These are phyloP conservation scores for Charadrius vociferus DNA, from an alignment of 2,113 vertebrate genomes.

Conservation along the genomic window DNA sequence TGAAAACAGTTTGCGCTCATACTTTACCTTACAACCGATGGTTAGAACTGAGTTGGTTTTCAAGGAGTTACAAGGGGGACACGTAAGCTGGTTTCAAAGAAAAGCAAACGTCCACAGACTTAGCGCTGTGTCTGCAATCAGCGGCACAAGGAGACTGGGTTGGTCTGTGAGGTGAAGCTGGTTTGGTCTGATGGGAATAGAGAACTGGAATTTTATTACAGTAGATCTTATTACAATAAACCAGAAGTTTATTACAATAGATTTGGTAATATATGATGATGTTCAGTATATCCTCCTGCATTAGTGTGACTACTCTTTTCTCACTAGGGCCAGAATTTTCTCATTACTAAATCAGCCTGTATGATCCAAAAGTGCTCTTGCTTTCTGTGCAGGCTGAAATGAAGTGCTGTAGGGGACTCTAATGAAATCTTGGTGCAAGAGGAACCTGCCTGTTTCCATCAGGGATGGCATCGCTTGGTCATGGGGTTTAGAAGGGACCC, in stretches of 20 bases:
- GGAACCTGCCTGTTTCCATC: background rate
- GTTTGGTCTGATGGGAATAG: background rate
- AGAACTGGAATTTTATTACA: background rate
- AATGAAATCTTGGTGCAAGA: background rate
- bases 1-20: background rate
- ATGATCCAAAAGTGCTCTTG: background rate
- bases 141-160: background rate
- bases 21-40: rapidly evolving
- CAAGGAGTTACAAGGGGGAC: background rate
- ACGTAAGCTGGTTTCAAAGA: background rate
- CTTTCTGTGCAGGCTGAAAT: background rate
- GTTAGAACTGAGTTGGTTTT: background rate
- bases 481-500: background rate
- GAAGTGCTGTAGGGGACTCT: background rate
- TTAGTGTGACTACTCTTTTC: background rate
- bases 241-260: background rate
- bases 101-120: background rate
- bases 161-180: background rate
- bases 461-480: background rate
- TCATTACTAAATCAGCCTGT: background rate
- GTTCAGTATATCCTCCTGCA: background rate
- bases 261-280: background rate
- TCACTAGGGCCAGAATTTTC: background rate
- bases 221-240: too few species aligned
- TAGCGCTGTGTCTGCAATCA: background rate